Base-by-base conservation (phyloP, 2,888 invertebrate genomes). In the Thymelicus sylvestris region DNA sequence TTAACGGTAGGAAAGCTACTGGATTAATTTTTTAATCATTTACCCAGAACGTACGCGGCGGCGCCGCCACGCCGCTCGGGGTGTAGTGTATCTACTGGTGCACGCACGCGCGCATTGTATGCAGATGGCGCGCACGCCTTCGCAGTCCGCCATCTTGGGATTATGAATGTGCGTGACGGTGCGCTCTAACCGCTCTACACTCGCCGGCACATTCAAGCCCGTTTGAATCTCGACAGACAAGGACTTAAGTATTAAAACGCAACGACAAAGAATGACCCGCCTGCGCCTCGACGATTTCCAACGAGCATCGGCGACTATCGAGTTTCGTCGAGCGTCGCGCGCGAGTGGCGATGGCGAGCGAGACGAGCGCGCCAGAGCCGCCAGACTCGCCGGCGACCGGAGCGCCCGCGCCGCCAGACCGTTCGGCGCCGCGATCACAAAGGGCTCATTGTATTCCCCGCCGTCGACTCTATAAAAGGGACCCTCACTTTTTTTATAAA, bases 371-470 rank as follows among this genome's bases (percentile, higher is more conserved):
- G 67, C 31, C 31, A 67, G 69, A 62, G 75, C 76, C 71, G 77
- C 84, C 85, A 89, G 88, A 88, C 91, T 76, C 74, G 76, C 82
- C 78, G 88, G 89, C 89, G 84, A 72, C 82, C 75, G 78, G 47
- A 77, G 81, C 80, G 78, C 76, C 79, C 77, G 83, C 83, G 75
- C 82, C 81, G 86, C 89, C 88, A 93, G 93, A 93, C 93, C 88
- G 86, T 84, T 90, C 93, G 93, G 93, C 93, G 93, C 93, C 93
- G 87, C 83, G 85, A 83, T 79, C 84, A 93, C 92, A 93, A 93
- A 93, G 91, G 89, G 86, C 83, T 85, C 86, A 92, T 93, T 93
- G 92, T 93, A 84, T 88, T 89, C 86, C 81, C 78, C 83, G 83
- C 83, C 86, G 77, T 86, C 85, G 81, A 86, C 86, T 87, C 87